Percentiles rank a stretch among this genome's conserved stretches.
Evolutionary conservation across 2,113 vertebrate genomes (phyloP).

Genomic region (Mormyrus iriodes): DNA sequence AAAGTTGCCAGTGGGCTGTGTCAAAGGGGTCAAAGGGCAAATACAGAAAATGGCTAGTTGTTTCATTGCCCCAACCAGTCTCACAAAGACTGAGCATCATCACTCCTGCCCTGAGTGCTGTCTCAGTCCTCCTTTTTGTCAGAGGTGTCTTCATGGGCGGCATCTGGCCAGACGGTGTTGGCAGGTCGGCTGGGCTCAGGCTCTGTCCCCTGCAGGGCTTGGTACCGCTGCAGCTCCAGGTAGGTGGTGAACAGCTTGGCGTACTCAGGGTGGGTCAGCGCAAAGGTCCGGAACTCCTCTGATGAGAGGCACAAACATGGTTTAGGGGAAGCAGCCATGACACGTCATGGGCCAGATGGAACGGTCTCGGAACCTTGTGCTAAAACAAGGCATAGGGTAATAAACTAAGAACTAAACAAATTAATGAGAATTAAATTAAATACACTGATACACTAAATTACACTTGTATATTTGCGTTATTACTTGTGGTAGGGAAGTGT

Average conservation of each 20-base stretch:
- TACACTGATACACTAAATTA: neutral
- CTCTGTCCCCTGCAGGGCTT: constrained; percentile 59
- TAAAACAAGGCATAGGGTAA: neutral
- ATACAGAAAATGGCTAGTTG: neutral
- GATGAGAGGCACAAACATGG: constrained; percentile 27
- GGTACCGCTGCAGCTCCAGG: constrained; percentile 84
- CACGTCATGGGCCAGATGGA: neutral
- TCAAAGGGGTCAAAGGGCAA: neutral
- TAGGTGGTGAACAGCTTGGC: constrained; percentile 93
- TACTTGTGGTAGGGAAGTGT: neutral
- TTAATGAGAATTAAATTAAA: neutral
- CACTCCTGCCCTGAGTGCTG: neutral
- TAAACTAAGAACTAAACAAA: too few species aligned
- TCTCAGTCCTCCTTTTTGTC: constrained; percentile 92
- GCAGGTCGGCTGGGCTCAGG: constrained; percentile 30
- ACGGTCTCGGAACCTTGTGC: neutral
- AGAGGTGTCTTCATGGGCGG: constrained; percentile 64
- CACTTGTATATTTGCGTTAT: neutral
- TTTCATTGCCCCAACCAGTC: neutral
- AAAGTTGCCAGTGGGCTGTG: too few species aligned
- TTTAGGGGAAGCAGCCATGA: neutral
- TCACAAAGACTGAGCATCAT: neutral
- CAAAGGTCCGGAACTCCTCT: constrained; percentile 86
- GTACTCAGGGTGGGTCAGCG: constrained; percentile 80
- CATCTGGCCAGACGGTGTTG: constrained; percentile 51